Conservation (phyloP, 1,140 invertebrate species). For the Laupala kohalensis region DNA sequence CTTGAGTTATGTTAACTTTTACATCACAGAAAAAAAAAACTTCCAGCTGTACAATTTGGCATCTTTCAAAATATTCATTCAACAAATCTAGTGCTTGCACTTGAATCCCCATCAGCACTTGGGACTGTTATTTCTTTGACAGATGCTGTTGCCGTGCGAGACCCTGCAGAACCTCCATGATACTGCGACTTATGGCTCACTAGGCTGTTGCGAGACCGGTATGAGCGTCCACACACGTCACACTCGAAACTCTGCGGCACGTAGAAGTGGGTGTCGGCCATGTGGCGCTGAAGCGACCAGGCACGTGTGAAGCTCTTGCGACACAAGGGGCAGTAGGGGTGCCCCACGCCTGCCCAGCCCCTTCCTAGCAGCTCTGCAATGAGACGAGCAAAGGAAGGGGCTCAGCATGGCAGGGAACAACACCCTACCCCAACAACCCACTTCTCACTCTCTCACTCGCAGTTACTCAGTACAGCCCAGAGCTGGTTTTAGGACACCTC, state of each 20-base stretch:
- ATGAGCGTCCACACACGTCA: conserved; percentile 34
- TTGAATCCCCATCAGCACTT: not conserved
- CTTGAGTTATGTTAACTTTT: too few species aligned
- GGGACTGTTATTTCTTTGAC: not conserved
- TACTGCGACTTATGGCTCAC: conserved; percentile 39
- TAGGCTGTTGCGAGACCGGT: conserved; percentile 37
- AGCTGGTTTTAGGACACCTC: too few species aligned
- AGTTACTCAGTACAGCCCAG: too few species aligned
- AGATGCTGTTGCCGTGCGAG: not conserved
- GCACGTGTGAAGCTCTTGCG: conserved; percentile 35
- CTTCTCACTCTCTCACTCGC: not conserved
- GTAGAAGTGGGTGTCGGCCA: conserved; percentile 37
- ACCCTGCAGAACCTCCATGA: conserved; percentile 22
- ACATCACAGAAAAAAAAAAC: too few species aligned
- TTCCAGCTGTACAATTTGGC: too few species aligned
- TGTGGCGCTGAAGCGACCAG: conserved; percentile 37
- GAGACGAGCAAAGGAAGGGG: conserved; percentile 14
- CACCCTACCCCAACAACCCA: not conserved
- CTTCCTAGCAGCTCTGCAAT: conserved; percentile 13
- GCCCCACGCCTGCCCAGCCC: conserved; percentile 9
- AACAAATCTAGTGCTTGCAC: not conserved
- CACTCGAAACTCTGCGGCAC: conserved; percentile 34
- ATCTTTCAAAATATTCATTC: not conserved
- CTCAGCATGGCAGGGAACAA: conserved; percentile 9
- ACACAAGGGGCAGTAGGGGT: conserved; percentile 33